These are phyloP conservation scores for Capra hircus DNA, from an alignment of 2,113 vertebrate species.

Conservation along the genomic window DNA sequence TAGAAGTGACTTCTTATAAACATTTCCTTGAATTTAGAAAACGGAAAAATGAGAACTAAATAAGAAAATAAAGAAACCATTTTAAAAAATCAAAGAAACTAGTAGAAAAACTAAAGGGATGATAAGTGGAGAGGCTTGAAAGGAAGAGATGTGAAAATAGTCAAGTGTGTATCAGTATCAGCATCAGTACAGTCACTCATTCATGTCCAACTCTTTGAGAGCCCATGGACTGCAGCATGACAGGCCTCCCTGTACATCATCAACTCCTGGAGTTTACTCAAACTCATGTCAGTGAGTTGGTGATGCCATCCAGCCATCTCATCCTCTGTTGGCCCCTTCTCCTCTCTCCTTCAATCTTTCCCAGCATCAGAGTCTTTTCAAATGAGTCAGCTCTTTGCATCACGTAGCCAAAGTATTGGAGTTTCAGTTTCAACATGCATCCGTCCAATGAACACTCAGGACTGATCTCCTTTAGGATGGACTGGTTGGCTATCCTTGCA, in stretches of 20 bases:
- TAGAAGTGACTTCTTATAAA: not conserved
- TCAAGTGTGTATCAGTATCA: not conserved
- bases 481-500: not conserved
- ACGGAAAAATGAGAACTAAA: not conserved
- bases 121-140: not conserved
- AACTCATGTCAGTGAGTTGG: not conserved
- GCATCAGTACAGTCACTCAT: not conserved
- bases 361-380: not conserved
- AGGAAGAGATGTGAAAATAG: not conserved
- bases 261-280: not conserved
- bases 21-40: not conserved
- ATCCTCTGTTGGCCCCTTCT: not conserved
- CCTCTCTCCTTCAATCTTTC: not conserved
- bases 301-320: not conserved
- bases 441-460: not conserved
- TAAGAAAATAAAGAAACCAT: not conserved
- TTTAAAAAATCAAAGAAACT: not conserved
- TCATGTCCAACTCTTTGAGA: too few relatives aligned
- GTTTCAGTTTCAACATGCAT: not conserved
- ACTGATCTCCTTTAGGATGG: not conserved
- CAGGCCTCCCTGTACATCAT: not conserved
- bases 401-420: not conserved
- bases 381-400: not conserved
- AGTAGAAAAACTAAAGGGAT: not conserved
- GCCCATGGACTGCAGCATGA: not conserved